Conservation (phyloP, 2,113 vertebrate genomes). For the Emydura subglobosa region DNA sequence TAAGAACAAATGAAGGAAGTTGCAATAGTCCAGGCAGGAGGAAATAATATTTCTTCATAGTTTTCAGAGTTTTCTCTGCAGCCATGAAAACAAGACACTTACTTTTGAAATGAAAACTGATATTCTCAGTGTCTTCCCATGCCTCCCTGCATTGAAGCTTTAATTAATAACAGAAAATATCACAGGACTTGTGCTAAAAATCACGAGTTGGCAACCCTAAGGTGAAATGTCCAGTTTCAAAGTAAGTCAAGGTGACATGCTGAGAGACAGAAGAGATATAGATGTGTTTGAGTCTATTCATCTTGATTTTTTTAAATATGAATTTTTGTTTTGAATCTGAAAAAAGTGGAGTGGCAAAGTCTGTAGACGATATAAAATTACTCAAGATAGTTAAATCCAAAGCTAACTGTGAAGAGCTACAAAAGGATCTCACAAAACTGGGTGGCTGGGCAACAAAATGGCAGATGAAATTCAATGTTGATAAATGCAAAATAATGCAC, state of each 20-base stretch:
- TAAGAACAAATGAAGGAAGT: too few relatives aligned
- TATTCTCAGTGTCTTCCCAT: neutral
- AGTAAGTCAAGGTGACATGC: neutral
- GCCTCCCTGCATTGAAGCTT: neutral
- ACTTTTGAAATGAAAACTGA: neutral
- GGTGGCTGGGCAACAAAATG: too few relatives aligned
- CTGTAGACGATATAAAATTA: too few relatives aligned
- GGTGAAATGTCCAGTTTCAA: neutral
- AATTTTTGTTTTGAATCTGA: neutral
- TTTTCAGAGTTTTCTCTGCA: neutral
- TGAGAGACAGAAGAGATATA: neutral
- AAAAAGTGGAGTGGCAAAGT: too few relatives aligned
- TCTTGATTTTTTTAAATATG: accelerated
- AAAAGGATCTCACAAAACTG: too few relatives aligned
- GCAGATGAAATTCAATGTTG: too few relatives aligned
- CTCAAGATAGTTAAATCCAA: too few relatives aligned
- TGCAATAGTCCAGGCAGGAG: too few relatives aligned
- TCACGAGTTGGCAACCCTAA: neutral
- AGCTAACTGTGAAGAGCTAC: too few relatives aligned
- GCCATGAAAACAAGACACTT: neutral
- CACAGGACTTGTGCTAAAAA: accelerated
- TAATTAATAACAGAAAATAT: neutral
- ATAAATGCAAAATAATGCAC: too few relatives aligned
- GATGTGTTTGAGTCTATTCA: neutral
- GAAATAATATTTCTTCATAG: neutral